Evolutionary conservation across 2,113 vertebrate species (phyloP), one percentile per base, ranked within the genome.

Genomic region (Notarius quadriscutis): DNA sequence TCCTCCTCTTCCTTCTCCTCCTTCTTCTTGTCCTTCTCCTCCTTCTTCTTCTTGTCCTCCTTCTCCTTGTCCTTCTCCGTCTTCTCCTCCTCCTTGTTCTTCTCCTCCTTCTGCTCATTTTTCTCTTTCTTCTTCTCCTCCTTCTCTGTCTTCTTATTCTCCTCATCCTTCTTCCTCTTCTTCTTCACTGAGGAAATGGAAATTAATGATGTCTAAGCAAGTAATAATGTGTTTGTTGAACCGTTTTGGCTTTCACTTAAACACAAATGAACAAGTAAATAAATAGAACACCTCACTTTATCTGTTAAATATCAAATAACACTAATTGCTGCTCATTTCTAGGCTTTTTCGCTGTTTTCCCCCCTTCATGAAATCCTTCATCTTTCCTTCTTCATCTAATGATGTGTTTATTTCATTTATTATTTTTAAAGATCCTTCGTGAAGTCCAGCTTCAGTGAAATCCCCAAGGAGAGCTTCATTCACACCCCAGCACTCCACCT

Each of bases 401-500:
- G 58, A 14, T 65, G 58, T 55, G 20, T 62, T 85, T 60, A 30
- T 75, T 53, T 53, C 12, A 14, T 57, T 57, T 15, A 9, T 71
- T 55, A 53, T 15, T 20, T 34, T 74, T 85, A 18, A 91, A 99
- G 98, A 94, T 95, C 94, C 11, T 95, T 95, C 86, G 93, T 95
- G 86, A 95, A 95, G 91, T 95, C 95, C 7, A 91, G 93, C 90
- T 95, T 94, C 91, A 93, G 91, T 18, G 94, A 95, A 88, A 95
- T 95, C 93, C 94, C 95, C 9, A 95, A 94, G 48, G 95, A 95
- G 94, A 99, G 97, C 96, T 99, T 99, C 96, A 95, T 97, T 90
- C 97, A 98, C 95, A 97, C 96, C 86, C 97, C 97, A 90, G 97
- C 96, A 92, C 96, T 99, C 93, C 98, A 99, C 95, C 97, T 99